Percentiles rank a stretch among this genome's conserved stretches.
Conservation (phyloP, 2,888 invertebrate species). For the Griposia aprilina region DNA sequence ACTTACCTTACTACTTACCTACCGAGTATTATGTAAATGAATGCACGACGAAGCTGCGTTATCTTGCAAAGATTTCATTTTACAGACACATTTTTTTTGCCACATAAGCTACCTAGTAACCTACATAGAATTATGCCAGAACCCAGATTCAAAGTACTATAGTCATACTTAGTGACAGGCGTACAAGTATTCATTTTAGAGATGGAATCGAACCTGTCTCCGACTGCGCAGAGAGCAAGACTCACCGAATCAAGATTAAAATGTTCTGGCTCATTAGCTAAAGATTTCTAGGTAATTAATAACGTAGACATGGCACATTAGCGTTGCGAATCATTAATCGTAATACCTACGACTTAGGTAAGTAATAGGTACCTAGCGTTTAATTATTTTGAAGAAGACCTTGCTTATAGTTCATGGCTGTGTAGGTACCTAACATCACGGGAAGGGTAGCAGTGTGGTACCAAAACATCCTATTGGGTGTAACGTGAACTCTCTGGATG, state of each 20-base stretch:
- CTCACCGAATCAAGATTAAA: constrained; percentile 40
- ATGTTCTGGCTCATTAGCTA: constrained; percentile 53
- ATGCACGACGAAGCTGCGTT: background rate
- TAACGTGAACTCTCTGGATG: background rate
- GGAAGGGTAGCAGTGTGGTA: background rate
- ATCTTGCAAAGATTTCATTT: background rate
- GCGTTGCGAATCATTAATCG: constrained; percentile 38
- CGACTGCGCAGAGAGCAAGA: constrained; percentile 1
- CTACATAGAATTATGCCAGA: background rate
- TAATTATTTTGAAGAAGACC: background rate
- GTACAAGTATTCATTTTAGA: background rate
- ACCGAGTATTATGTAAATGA: background rate
- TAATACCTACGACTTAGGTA: constrained; percentile 13
- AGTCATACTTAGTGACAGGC: background rate
- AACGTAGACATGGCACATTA: constrained; percentile 42
- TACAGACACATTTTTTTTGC: background rate
- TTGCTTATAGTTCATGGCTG: background rate
- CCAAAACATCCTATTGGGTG: background rate
- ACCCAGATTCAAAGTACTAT: background rate
- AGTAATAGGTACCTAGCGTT: background rate
- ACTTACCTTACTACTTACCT: no score
- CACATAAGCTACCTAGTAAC: background rate
- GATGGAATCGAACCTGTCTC: constrained; percentile 5
- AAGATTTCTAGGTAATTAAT: constrained; percentile 58
- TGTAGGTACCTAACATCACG: background rate